phyloP scores from a whole-genome alignment of 2,888 invertebrate genomes.

The Bedellia somnulentella region DNA sequence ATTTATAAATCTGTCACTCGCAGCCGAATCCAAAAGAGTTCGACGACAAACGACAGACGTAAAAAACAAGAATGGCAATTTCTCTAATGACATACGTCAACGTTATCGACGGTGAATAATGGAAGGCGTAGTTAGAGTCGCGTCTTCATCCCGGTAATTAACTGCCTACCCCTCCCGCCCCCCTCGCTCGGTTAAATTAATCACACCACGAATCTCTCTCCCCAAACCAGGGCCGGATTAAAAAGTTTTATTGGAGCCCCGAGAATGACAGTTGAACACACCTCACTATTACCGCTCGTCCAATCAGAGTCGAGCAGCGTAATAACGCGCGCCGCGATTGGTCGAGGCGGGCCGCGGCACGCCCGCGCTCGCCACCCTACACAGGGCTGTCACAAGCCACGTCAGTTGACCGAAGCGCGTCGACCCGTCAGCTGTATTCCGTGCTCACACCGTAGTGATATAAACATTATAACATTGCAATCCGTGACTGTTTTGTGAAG shows the following conservation, averaged over 20 bases:
- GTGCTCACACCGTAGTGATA: slow-evolving; percentile 29
- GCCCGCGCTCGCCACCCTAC: slow-evolving; percentile 37
- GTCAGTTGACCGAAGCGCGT: slow-evolving; percentile 58
- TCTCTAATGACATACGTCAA: slow-evolving; percentile 49
- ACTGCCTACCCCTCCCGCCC: slow-evolving; percentile 21
- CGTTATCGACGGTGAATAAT: slow-evolving; percentile 55
- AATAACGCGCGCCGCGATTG: slow-evolving; percentile 23
- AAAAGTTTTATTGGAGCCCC: slow-evolving; percentile 58
- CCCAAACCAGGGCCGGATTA: slow-evolving; percentile 53
- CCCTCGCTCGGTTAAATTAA: slow-evolving; percentile 43
- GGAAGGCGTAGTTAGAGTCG: slow-evolving; percentile 51
- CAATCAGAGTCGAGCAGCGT: slow-evolving; percentile 24
- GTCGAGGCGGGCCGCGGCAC: slow-evolving; percentile 19
- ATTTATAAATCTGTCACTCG: too few relatives aligned
- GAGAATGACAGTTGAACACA: slow-evolving; percentile 40
- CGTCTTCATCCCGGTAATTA: slow-evolving; percentile 60
- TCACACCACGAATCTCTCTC: slow-evolving; percentile 58
- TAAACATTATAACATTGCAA: slow-evolving; percentile 21
- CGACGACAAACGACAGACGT: slow-evolving; percentile 46
- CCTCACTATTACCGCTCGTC: slow-evolving; percentile 20
- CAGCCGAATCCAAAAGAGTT: too few relatives aligned
- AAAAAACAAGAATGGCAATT: slow-evolving; percentile 48
- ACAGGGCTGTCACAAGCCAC: slow-evolving; percentile 45
- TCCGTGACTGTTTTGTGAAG: slow-evolving; percentile 53
- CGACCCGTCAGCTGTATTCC: slow-evolving; percentile 51